These are phyloP conservation scores for Melanerpes formicivorus DNA, from an alignment of 2,113 vertebrate species.

Conservation along the genomic window DNA sequence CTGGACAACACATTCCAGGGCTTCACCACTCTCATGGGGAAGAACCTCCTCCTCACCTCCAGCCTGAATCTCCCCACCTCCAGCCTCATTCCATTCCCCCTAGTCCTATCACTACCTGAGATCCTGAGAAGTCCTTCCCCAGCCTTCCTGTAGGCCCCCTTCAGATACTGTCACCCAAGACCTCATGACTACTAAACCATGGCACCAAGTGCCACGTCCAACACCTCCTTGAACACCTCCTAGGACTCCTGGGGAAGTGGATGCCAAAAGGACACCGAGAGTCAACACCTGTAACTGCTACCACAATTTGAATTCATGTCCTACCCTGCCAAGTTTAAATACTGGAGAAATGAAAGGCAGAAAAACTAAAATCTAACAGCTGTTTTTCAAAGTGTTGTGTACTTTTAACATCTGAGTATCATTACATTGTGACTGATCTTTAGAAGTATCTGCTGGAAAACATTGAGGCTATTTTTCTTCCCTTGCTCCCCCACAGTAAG, in stretches of 20 bases:
- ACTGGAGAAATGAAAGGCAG: not conserved
- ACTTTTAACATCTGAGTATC: not conserved
- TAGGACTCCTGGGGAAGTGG: not conserved
- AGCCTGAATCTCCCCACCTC: too few species aligned
- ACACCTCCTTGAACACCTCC: too few species aligned
- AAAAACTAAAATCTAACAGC: not conserved
- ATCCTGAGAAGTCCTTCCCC: too few species aligned
- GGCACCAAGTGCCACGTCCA: too few species aligned
- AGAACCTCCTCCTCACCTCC: too few species aligned
- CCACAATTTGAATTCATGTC: not conserved
- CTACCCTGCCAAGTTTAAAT: not conserved
- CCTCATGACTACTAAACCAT: too few species aligned
- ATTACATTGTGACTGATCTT: not conserved
- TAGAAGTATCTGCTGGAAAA: not conserved
- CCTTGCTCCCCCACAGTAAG: not conserved
- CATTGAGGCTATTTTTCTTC: not conserved
- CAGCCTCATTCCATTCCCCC: too few species aligned
- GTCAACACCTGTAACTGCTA: not conserved
- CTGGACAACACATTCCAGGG: too few species aligned
- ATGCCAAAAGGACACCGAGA: not conserved
- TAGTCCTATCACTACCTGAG: too few species aligned
- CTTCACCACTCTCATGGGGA: too few species aligned
- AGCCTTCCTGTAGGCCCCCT: too few species aligned
- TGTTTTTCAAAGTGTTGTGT: not conserved
- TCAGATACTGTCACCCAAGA: too few species aligned